Evolutionary conservation across 2,797 vertebrate species (phyloP).

Genomic region (Sylvia borin): DNA sequence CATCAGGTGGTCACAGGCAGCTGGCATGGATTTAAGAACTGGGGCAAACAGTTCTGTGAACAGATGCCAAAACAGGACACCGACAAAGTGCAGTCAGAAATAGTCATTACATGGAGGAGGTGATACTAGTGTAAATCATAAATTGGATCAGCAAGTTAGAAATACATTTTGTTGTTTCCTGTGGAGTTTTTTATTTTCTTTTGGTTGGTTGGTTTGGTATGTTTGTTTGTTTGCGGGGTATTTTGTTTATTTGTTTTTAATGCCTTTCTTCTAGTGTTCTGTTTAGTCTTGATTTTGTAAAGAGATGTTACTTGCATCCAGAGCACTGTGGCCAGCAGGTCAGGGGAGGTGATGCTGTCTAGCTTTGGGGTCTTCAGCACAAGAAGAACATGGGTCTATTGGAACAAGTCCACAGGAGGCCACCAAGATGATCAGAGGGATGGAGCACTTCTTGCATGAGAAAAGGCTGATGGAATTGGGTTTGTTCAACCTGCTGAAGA

Average conservation of each 20-base stretch:
- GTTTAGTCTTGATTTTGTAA: neutral
- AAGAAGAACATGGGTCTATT: neutral
- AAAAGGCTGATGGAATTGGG: neutral
- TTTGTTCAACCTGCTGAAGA: neutral
- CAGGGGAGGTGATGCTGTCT: neutral
- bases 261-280: neutral
- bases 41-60: neutral
- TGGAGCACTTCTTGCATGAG: neutral
- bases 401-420: neutral
- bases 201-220: neutral
- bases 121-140: neutral
- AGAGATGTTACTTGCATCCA: neutral
- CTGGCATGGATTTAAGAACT: neutral
- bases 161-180: neutral
- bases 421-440: neutral
- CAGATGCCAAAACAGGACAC: neutral
- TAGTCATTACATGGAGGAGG: neutral
- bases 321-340: neutral
- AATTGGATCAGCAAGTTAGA: neutral
- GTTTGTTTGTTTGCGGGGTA: fast-evolving
- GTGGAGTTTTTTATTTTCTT: neutral
- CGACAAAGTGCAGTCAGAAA: neutral
- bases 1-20: neutral
- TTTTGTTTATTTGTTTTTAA: neutral
- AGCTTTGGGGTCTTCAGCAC: neutral